Evolutionary conservation across 2,888 invertebrate species (phyloP).

Genomic region (Coenonympha glycerion): DNA sequence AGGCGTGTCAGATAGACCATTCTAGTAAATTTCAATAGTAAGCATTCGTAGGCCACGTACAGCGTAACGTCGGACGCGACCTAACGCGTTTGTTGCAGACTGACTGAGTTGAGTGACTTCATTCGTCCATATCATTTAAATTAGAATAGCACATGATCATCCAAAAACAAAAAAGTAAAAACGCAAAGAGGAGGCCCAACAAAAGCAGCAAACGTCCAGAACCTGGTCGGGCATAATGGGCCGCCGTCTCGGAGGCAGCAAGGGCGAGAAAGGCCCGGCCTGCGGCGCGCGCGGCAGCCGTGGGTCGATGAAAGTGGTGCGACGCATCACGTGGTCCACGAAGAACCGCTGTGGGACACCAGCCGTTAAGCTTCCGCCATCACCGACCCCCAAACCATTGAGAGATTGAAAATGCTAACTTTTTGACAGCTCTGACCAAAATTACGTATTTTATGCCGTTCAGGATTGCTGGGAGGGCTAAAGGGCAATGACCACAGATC

Average conservation of each 20-base stretch:
- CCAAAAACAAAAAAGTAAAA: background rate
- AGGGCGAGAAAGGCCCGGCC: conserved; percentile 65
- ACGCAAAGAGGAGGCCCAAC: background rate
- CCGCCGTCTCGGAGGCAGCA: conserved; percentile 61
- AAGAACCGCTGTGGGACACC: conserved; percentile 82
- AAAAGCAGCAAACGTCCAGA: conserved; percentile 8
- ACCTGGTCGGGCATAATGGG: conserved; percentile 52
- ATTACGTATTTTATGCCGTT: too few relatives aligned
- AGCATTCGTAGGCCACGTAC: too few relatives aligned
- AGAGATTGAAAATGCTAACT: background rate
- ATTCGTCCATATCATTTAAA: too few relatives aligned
- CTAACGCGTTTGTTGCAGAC: too few relatives aligned
- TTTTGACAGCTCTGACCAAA: too few relatives aligned
- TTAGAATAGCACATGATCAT: conserved; percentile 6
- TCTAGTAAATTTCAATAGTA: too few relatives aligned
- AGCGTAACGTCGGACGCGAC: too few relatives aligned
- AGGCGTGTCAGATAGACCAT: too few relatives aligned
- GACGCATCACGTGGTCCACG: conserved; percentile 95
- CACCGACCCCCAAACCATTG: background rate
- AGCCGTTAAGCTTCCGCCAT: background rate
- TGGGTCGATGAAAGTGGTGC: conserved; percentile 98
- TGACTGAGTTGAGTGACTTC: too few relatives aligned
- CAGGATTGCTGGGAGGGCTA: too few relatives aligned
- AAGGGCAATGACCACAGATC: too few relatives aligned
- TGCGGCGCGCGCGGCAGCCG: conserved; percentile 91